phyloP scores from a whole-genome alignment of 1,140 invertebrate genomes.

The Bradynema listronoti region DNA sequence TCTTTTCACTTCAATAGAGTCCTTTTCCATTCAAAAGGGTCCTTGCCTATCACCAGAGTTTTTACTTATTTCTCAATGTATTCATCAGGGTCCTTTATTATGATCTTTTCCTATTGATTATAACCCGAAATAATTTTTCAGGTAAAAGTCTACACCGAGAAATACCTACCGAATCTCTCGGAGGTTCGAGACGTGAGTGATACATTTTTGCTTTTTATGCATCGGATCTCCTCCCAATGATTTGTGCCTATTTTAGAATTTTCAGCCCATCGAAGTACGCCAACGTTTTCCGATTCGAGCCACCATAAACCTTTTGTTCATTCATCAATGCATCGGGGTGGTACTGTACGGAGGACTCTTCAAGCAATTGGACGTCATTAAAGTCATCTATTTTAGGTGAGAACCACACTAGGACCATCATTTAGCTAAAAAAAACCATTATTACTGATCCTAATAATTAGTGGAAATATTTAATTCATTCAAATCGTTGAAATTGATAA shows the following conservation, averaged over 20 bases:
- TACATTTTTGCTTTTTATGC: neutral
- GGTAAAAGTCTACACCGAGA: conserved; percentile 1
- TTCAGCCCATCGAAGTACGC: conserved; percentile 14
- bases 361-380: conserved; percentile 16
- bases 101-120: no score
- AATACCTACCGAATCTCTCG: conserved; percentile 2
- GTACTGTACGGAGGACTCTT: conserved; percentile 23
- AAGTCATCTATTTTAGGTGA: conserved; percentile 31
- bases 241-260: conserved; percentile 13
- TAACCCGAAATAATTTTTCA: neutral
- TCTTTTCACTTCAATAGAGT: neutral
- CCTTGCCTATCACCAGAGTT: no score
- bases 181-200: conserved; percentile 10
- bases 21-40: neutral
- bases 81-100: no score
- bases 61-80: no score
- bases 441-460: no score
- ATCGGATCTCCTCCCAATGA: neutral
- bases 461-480: no score
- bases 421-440: no score
- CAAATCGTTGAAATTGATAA: neutral
- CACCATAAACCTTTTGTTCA: conserved; percentile 20
- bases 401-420: no score
- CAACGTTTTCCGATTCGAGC: conserved; percentile 23
- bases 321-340: conserved; percentile 16